A percentile compares a stretch with the other conserved stretches of the same genome.
Conservation (phyloP, 2,888 invertebrate species). For the Nasonovia ribisnigri region DNA sequence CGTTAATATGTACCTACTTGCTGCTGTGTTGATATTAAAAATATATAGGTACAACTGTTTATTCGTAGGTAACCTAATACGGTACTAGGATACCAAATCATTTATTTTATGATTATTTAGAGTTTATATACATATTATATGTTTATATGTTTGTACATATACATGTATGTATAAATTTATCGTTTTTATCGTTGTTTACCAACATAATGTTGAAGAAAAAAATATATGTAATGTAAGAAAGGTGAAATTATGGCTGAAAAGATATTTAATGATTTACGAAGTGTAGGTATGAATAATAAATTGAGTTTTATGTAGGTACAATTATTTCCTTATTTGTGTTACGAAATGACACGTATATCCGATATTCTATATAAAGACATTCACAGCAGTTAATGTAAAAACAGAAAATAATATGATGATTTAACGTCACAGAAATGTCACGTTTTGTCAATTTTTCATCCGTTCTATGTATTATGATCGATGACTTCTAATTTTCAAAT, state of each 20-base stretch:
- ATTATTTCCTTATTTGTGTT: neutral
- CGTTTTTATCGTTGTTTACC: neutral
- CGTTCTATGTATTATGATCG: neutral
- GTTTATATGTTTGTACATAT: no score
- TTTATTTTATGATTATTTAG: neutral
- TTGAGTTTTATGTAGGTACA: neutral
- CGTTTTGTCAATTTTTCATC: neutral
- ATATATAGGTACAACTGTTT: neutral
- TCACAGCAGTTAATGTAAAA: neutral
- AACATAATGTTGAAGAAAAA: neutral
- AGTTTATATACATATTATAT: no score
- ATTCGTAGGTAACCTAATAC: neutral
- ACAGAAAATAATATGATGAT: neutral
- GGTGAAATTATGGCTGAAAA: neutral
- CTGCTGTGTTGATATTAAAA: neutral
- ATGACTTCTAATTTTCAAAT: neutral
- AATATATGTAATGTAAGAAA: neutral
- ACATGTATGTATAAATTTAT: no score
- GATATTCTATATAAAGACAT: neutral
- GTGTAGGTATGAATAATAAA: neutral
- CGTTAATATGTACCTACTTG: neutral
- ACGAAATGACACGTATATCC: neutral
- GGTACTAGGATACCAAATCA: neutral
- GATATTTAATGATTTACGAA: neutral
- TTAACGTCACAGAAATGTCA: neutral